These are phyloP conservation scores for Megastigmus dorsalis DNA, from an alignment of 2,888 invertebrate genomes.

Conservation along the genomic window DNA sequence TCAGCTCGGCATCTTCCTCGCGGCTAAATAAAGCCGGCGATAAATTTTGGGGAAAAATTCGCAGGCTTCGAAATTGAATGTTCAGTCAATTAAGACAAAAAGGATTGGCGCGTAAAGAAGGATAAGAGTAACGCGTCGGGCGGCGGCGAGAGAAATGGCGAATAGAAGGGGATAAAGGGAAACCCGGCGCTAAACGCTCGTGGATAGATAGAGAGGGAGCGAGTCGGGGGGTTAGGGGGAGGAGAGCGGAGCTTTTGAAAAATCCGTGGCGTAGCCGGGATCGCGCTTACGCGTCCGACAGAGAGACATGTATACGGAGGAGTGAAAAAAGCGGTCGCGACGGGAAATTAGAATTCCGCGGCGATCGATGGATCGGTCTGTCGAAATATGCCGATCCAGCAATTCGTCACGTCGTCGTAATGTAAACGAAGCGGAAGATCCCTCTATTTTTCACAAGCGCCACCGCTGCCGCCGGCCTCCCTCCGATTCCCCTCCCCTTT, in stretches of 20 bases:
- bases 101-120: slow-evolving; percentile 16
- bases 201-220: too few species aligned
- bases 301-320: background rate
- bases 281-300: background rate
- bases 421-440: slow-evolving; percentile 57
- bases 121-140: slow-evolving; percentile 23
- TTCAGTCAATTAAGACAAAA: slow-evolving; percentile 46
- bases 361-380: slow-evolving; percentile 58
- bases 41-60: slow-evolving; percentile 29
- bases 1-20: background rate
- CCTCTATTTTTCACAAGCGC: slow-evolving; percentile 57
- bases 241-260: slow-evolving; percentile 53
- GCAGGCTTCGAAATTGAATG: slow-evolving; percentile 40
- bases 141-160: too few species aligned
- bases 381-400: slow-evolving; percentile 59
- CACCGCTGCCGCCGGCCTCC: too few species aligned
- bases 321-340: slow-evolving; percentile 45
- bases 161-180: slow-evolving; percentile 12
- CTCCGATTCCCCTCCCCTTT: slow-evolving; percentile 12
- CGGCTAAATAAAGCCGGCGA: too few species aligned
- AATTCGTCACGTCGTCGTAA: slow-evolving; percentile 54
- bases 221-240: too few species aligned
- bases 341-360: slow-evolving; percentile 56
- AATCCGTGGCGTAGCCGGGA: slow-evolving; percentile 22
- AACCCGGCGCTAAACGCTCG: slow-evolving; percentile 5